A percentile compares a stretch with the other conserved stretches of the same genome.
Conservation (phyloP, 2,797 vertebrate genomes). For the Rallus crepitans region DNA sequence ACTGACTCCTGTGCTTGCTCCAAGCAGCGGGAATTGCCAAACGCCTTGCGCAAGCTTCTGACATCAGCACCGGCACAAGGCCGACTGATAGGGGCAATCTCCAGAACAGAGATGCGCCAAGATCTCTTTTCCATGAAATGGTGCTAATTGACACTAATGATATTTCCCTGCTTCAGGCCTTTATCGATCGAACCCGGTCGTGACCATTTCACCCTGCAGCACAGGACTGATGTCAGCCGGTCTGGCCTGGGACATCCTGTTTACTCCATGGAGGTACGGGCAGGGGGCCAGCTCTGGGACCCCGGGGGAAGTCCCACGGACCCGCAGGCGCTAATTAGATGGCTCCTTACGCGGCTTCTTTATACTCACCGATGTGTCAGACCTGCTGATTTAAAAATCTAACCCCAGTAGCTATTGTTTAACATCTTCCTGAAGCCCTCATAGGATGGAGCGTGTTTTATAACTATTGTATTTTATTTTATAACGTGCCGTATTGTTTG, state of each 20-base stretch:
- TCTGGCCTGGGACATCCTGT: conserved; percentile 52
- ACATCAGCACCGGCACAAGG: background rate
- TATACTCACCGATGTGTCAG: background rate
- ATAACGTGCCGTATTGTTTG: background rate
- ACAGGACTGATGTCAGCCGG: conserved; percentile 42
- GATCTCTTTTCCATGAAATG: background rate
- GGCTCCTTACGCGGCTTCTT: background rate
- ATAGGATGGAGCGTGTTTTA: conserved; percentile 2
- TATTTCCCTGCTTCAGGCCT: background rate
- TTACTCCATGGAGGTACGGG: conserved; percentile 19
- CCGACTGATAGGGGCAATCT: background rate
- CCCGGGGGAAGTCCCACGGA: conserved; percentile 38
- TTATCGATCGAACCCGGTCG: background rate
- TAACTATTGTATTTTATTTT: background rate
- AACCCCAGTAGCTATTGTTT: conserved; percentile 33
- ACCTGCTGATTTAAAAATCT: background rate
- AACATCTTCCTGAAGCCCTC: conserved; percentile 26
- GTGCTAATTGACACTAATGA: conserved; percentile 42
- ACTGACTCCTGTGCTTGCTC: rapidly evolving
- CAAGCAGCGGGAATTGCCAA: background rate
- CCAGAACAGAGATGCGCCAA: background rate
- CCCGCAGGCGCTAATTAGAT: background rate
- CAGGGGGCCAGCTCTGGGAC: background rate
- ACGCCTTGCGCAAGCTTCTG: background rate
- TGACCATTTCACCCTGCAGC: background rate